A percentile compares a stretch with the other conserved stretches of the same genome.
These are phyloP conservation scores for Apoderus coryli DNA, from an alignment of 2,888 invertebrate species.

Conservation along the genomic window DNA sequence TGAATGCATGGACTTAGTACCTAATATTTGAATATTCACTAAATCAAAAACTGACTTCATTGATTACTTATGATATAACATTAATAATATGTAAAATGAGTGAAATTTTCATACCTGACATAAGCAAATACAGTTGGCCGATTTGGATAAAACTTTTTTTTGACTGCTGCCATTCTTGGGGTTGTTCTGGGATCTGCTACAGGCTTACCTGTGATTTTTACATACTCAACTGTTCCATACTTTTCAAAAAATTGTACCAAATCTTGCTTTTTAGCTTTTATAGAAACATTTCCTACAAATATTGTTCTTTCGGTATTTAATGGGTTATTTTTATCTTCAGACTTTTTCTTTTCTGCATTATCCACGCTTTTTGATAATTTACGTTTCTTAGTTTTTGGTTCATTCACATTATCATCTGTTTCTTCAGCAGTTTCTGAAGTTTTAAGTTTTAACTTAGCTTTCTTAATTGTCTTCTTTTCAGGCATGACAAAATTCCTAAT, in stretches of 20 bases:
- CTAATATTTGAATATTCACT: no score
- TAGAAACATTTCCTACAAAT: constrained; percentile 65
- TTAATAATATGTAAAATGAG: no score
- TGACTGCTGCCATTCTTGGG: constrained; percentile 50
- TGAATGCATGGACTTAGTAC: no score
- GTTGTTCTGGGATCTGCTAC: constrained; percentile 45
- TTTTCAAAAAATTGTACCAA: constrained; percentile 47
- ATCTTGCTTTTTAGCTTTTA: constrained; percentile 37
- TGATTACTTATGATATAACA: no score
- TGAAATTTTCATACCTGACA: constrained; percentile 37
- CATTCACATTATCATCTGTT: no score
- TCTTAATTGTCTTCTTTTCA: no score
- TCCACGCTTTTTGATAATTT: constrained; percentile 17
- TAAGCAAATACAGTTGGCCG: constrained; percentile 49
- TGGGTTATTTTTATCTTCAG: constrained; percentile 18
- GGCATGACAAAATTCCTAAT: no score
- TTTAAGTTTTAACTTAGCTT: no score
- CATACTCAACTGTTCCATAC: constrained; percentile 51
- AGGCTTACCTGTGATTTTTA: constrained; percentile 52
- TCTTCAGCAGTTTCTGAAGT: no score
- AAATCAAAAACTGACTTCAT: no score
- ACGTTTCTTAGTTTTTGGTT: no score
- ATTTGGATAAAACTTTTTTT: constrained; percentile 52
- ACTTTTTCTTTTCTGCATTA: constrained; percentile 28
- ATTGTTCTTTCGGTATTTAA: constrained; percentile 40